Evolutionary conservation across 2,888 invertebrate genomes (phyloP), one percentile per base, ranked within the genome.

Genomic region (Caenorhabditis macrosperma): DNA sequence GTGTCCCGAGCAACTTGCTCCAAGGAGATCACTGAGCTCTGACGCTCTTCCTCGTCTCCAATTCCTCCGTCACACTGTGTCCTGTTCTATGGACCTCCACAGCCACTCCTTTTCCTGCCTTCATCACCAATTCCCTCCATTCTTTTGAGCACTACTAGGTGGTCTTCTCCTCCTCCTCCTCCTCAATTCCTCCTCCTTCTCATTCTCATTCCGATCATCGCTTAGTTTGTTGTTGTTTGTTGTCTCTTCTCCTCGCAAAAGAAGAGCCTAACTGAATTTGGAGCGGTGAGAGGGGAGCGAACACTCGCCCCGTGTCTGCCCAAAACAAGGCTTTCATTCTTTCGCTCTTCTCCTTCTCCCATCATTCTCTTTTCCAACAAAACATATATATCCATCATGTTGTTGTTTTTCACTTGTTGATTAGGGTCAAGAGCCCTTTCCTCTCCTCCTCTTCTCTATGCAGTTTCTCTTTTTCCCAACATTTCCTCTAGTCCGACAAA

Each of bases 341-440:
- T 20, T 48, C n/a, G 10, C 30, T 38, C 64, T 38, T 20, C 54
- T 66, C 64, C 24, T 38, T 66, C 44, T 41, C 50, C 5, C 22
- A 26, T 52, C 30, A 52, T 46, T 64, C 38, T 9, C 64, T 52
- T 35, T 17, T n/a, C n/a, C n/a, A n/a, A n/a, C n/a, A n/a, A n/a
- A n/a, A n/a, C n/a, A n/a, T n/a, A n/a, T n/a, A 60, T 35, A 24
- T 28, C 41, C 30, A 6, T 52, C 9, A 26, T 48, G n/a, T 48
- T 61, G 30, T 66, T 50, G 17, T 57, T 59, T 38, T 60, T 41
- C 50, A 2, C 24, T 35, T 15, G 30, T 48, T 63, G 63, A 72
- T 72, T 72, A 57, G 63, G 72, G 72, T 72, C 72, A 72, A 72
- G 72, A 72, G 72, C 63, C 33, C 72, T 50, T 17, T 44, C 60